Conservation (phyloP, 2,888 invertebrate species). For the Mimumesa dahlbomi region DNA sequence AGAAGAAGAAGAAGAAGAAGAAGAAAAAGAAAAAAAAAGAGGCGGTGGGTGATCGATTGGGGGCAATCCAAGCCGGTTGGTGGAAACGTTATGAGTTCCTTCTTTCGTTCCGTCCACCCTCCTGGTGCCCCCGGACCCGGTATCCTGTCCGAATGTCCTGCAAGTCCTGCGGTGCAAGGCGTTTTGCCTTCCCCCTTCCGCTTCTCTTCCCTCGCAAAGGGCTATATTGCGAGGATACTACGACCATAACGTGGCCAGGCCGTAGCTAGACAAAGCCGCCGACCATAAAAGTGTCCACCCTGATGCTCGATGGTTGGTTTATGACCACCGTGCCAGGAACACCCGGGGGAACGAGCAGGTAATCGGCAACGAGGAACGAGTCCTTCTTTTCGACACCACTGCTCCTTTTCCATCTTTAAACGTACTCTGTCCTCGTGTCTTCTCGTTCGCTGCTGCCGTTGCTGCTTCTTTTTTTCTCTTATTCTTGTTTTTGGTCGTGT, state of each 20-base stretch:
- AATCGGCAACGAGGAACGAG: slow-evolving; percentile 46
- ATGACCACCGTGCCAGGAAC: slow-evolving; percentile 63
- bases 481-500: slow-evolving; percentile 4
- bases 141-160: slow-evolving; percentile 24
- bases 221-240: slow-evolving; percentile 46
- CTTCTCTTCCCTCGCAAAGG: slow-evolving; percentile 16
- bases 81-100: slow-evolving; percentile 50
- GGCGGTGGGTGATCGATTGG: slow-evolving; percentile 64
- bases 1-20: no score
- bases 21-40: slow-evolving; percentile 46
- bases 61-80: slow-evolving; percentile 57
- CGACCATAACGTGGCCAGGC: slow-evolving; percentile 42
- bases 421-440: background rate
- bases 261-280: slow-evolving; percentile 69
- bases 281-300: slow-evolving; percentile 76
- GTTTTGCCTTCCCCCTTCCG: slow-evolving; percentile 15
- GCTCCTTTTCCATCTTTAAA: background rate
- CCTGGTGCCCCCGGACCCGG: slow-evolving; percentile 26
- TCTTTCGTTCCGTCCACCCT: slow-evolving; percentile 37
- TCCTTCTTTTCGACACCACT: slow-evolving; percentile 7
- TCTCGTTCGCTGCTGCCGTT: background rate
- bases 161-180: slow-evolving; percentile 48
- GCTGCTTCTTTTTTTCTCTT: background rate
- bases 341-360: slow-evolving; percentile 52
- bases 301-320: slow-evolving; percentile 68